Evolutionary conservation across 2,113 vertebrate species (phyloP), one percentile per base, ranked within the genome.

Genomic region (Panthera uncia): DNA sequence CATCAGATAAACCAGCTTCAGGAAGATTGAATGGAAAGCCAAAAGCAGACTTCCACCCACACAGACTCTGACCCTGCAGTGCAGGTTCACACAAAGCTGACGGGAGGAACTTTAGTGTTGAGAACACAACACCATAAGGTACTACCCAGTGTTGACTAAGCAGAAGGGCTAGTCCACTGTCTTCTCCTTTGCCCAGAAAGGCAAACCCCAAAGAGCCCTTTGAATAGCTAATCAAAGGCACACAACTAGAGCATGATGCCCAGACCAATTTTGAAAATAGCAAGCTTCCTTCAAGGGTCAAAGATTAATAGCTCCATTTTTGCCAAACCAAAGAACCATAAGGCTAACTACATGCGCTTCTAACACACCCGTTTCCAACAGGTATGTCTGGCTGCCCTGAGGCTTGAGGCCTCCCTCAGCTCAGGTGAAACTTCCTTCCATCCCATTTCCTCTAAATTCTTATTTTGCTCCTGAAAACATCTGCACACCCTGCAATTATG

Each of bases 141-240:
- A 19, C 10, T 50, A 71, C 41, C 88, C 63, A 76, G 5, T 21
- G 13, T 88, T 86, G 38, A 61, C 63, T 15, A 66, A 85, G 36
- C 7, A 79, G 21, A 52, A 19, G 4, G 10, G 5, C 23, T 41
- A 29, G 31, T 11, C 16, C 36, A 69, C 55, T 63, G 78, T 65
- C 31, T 87, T 61, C n/a, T 45, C 38, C 33, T 90, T 84, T 29
- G 50, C 52, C 68, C 78, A 82, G 78, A 95, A 95, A 97, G 23
- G 45, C 78, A 85, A 92, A 87, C 45, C 68, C 63, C 38, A 66
- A 96, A 68, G 41, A 69, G 76, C 29, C 19, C 55, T 79, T 14
- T 57, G 16, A 69, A 65, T 11, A 86, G 52, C 68, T n/a, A 45
- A 73, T 65, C 63, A 69, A 86, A 87, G 48, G 29, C 18, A 52